Evolutionary conservation across 2,888 invertebrate species (phyloP).

Genomic region (Orchestes rusci): DNA sequence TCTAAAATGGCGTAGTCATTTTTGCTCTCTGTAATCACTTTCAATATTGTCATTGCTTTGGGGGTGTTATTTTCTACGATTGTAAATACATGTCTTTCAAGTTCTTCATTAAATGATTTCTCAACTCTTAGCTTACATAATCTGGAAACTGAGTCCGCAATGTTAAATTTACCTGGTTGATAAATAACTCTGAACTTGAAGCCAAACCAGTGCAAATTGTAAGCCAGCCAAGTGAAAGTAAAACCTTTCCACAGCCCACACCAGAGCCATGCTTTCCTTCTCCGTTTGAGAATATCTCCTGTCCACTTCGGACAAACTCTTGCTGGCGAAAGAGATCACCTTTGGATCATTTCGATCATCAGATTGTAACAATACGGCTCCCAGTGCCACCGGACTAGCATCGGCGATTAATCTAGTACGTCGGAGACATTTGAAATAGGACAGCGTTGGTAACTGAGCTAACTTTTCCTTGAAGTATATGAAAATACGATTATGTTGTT

Average conservation of each 20-base stretch:
- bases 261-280: conserved; percentile 25
- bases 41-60: conserved; percentile 8
- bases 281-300: conserved; percentile 36
- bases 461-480: conserved; percentile 15
- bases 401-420: conserved; percentile 29
- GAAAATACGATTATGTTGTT: too few relatives aligned
- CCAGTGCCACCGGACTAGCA: conserved; percentile 31
- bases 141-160: conserved; percentile 30
- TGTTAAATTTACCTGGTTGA: conserved; percentile 26
- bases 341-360: conserved; percentile 23
- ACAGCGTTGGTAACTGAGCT: conserved; percentile 21
- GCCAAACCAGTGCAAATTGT: conserved; percentile 32
- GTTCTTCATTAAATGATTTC: conserved; percentile 19
- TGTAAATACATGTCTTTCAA: conserved; percentile 18
- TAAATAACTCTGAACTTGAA: conserved; percentile 25
- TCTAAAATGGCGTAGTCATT: conserved; percentile 12
- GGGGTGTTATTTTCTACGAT: conserved; percentile 5
- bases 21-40: conserved; percentile 1
- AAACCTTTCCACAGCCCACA: conserved; percentile 39
- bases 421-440: conserved; percentile 26
- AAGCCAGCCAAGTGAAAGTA: conserved; percentile 40
- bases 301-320: conserved; percentile 28
- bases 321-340: conserved; percentile 29
- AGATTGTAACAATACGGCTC: conserved; percentile 31
- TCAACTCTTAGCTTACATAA: conserved; percentile 17